A percentile compares a stretch with the other conserved stretches of the same genome.
Evolutionary conservation across 1,140 invertebrate genomes (phyloP).

Genomic region (Pectinophora gossypiella): DNA sequence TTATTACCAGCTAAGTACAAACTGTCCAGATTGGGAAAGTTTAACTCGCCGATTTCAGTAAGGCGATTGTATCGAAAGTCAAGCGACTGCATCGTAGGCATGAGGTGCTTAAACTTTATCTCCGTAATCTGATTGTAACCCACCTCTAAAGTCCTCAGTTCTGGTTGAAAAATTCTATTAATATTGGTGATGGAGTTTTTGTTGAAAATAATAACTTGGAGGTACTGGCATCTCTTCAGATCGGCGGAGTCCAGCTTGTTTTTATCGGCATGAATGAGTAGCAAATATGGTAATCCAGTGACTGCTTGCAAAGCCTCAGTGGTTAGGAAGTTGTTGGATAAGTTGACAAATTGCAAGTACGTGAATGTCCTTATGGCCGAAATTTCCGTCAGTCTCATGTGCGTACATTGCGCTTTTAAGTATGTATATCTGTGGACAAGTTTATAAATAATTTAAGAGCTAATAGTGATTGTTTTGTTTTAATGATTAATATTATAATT

Average conservation of each 20-base stretch:
- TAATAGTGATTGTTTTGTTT: too few species aligned
- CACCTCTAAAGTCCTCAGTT: constrained; percentile 71
- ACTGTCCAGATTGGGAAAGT: constrained; percentile 68
- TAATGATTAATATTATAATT: too few species aligned
- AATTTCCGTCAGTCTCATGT: constrained; percentile 71
- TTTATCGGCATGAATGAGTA: constrained; percentile 72
- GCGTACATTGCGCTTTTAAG: constrained; percentile 53
- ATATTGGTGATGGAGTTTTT: constrained; percentile 68
- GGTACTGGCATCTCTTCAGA: constrained; percentile 69
- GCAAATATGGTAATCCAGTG: constrained; percentile 65
- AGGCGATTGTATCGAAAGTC: constrained; percentile 72
- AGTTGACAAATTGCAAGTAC: constrained; percentile 74
- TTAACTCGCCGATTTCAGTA: constrained; percentile 51
- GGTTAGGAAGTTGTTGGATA: constrained; percentile 72
- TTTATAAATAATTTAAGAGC: constrained; percentile 4
- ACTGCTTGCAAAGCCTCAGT: constrained; percentile 64
- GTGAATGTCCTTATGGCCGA: constrained; percentile 63
- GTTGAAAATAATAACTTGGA: constrained; percentile 75
- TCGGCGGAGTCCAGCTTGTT: constrained; percentile 65
- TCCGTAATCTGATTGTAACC: constrained; percentile 65
- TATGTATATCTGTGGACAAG: constrained; percentile 66
- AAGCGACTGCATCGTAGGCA: constrained; percentile 63
- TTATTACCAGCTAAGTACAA: constrained; percentile 70
- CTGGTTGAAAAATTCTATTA: constrained; percentile 69
- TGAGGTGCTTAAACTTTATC: constrained; percentile 39